These are phyloP conservation scores for Grantiella picta DNA, from an alignment of 2,113 vertebrate species.

Conservation along the genomic window DNA sequence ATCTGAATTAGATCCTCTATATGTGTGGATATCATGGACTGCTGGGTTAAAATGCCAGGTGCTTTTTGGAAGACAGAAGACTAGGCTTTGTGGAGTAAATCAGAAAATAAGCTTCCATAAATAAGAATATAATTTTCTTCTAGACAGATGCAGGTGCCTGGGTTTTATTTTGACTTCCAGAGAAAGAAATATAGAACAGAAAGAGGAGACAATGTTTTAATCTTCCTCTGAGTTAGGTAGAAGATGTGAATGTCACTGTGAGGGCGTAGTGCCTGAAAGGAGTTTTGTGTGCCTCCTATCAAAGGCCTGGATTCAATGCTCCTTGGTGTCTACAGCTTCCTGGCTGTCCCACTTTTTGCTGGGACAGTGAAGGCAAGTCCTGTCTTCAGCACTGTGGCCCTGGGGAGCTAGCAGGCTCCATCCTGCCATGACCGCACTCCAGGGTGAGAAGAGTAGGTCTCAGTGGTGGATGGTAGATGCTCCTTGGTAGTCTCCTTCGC, in stretches of 20 bases:
- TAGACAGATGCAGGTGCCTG: accelerated
- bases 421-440: not conserved
- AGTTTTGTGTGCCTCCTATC: not conserved
- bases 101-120: not conserved
- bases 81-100: not conserved
- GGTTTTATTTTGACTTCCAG: not conserved
- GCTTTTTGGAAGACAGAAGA: not conserved
- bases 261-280: not conserved
- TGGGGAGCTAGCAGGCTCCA: not conserved
- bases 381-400: not conserved
- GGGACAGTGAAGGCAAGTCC: not conserved
- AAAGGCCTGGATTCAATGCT: not conserved
- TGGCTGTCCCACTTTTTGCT: not conserved
- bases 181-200: not conserved
- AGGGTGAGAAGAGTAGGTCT: not conserved
- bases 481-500: not conserved
- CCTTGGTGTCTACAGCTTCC: not conserved
- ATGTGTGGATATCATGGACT: not conserved
- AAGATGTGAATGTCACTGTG: not conserved
- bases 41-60: not conserved
- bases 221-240: not conserved
- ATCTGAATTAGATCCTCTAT: not conserved
- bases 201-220: not conserved
- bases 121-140: not conserved
- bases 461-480: not conserved